phyloP scores from a whole-genome alignment of 2,113 vertebrate genomes.

The Onychostruthus taczanowskii region DNA sequence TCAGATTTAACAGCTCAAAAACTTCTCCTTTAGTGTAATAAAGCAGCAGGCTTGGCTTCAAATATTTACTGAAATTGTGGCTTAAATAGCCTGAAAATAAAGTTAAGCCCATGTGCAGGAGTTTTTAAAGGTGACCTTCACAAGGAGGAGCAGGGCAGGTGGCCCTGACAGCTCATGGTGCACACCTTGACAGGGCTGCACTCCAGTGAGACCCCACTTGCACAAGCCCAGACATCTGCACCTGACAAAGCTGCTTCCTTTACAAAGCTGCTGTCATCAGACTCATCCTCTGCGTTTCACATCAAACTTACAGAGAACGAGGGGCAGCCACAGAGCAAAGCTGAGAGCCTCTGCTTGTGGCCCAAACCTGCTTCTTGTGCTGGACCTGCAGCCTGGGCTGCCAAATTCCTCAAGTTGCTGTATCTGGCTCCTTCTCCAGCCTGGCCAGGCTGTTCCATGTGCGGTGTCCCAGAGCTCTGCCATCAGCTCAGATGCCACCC shows the following conservation, averaged over 20 bases:
- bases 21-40: not conserved
- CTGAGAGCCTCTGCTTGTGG: not conserved
- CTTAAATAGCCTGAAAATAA: not conserved
- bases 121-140: not conserved
- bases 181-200: not conserved
- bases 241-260: not conserved
- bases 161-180: no score
- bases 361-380: not conserved
- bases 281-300: not conserved
- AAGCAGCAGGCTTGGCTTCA: not conserved
- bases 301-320: not conserved
- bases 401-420: not conserved
- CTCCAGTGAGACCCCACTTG: not conserved
- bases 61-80: not conserved
- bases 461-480: not conserved
- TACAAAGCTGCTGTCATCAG: not conserved
- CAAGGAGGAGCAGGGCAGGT: not conserved
- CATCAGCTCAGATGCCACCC: not conserved
- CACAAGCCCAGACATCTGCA: not conserved
- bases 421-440: not conserved
- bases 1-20: not conserved
- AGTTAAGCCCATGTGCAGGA: not conserved
- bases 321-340: not conserved
- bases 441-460: not conserved
- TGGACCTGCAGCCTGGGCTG: not conserved